Evolutionary conservation across 2,888 invertebrate species (phyloP).

Genomic region (Caenorhabditis zanzibari): DNA sequence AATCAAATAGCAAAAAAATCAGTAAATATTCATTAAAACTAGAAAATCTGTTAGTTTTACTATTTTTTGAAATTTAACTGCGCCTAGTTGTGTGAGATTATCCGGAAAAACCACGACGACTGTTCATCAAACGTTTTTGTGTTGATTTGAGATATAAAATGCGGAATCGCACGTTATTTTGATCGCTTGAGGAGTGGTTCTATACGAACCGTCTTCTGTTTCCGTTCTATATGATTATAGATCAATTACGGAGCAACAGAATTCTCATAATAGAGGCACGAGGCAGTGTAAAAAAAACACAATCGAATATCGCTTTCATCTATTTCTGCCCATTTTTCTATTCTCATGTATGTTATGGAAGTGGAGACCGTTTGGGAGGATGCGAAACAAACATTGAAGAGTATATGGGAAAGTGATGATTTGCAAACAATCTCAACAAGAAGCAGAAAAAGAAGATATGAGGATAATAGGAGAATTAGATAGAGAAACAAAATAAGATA

Average conservation of each 20-base stretch:
- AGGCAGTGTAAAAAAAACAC: neutral
- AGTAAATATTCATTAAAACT: too few species aligned
- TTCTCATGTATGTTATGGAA: conserved; percentile 27
- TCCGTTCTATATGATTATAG: conserved; percentile 1
- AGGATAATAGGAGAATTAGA: conserved; percentile 49
- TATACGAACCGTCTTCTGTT: neutral
- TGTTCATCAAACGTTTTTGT: too few species aligned
- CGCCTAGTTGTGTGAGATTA: too few species aligned
- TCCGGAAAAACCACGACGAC: too few species aligned
- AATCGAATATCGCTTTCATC: conserved; percentile 8
- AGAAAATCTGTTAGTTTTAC: too few species aligned
- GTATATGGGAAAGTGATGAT: conserved; percentile 60
- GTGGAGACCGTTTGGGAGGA: conserved; percentile 55
- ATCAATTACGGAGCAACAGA: conserved; percentile 8
- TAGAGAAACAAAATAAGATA: conserved; percentile 14
- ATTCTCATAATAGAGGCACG: conserved; percentile 1
- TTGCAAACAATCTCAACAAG: conserved; percentile 49
- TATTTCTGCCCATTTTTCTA: conserved; percentile 4
- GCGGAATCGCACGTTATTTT: neutral
- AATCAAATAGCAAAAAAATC: too few species aligned
- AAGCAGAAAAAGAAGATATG: conserved; percentile 18
- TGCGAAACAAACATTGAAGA: conserved; percentile 53
- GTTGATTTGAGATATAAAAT: neutral
- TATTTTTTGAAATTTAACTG: too few species aligned
- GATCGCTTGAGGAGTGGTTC: neutral